phyloP scores from a whole-genome alignment of 2,888 invertebrate genomes.

The Chrysolina haemoptera region DNA sequence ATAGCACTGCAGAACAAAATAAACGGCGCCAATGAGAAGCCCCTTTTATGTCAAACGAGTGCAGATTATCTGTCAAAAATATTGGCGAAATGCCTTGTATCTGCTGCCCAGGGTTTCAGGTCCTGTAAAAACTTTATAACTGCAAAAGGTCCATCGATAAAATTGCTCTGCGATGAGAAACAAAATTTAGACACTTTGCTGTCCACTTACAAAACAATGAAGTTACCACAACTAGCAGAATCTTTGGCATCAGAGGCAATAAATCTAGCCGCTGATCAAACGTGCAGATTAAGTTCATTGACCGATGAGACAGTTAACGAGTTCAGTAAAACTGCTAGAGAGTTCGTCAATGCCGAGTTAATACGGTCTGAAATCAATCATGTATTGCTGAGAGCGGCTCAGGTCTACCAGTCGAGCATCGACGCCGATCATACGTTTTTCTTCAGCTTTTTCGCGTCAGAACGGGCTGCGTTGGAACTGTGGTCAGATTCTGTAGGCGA shows the following conservation, averaged over 20 bases:
- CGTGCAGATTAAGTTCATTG: constrained; percentile 68
- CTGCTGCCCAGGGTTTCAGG: constrained; percentile 68
- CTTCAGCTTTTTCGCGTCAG: constrained; percentile 78
- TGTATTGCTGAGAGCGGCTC: constrained; percentile 80
- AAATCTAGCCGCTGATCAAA: constrained; percentile 73
- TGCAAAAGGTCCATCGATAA: constrained; percentile 56
- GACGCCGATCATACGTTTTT: constrained; percentile 72
- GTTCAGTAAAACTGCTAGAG: constrained; percentile 83
- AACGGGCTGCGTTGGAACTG: constrained; percentile 80
- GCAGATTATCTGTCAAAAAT: constrained; percentile 84
- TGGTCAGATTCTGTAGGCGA: constrained; percentile 84
- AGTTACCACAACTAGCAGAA: constrained; percentile 80
- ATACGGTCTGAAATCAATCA: constrained; percentile 85
- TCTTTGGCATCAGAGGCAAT: constrained; percentile 80
- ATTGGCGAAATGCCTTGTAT: constrained; percentile 79
- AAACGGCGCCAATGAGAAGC: constrained; percentile 71
- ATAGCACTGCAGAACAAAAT: constrained; percentile 80
- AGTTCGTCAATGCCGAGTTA: constrained; percentile 81
- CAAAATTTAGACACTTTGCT: constrained; percentile 58
- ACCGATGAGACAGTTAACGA: constrained; percentile 81
- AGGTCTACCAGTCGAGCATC: constrained; percentile 76
- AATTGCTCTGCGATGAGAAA: constrained; percentile 59
- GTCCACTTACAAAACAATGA: constrained; percentile 76
- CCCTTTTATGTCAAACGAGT: constrained; percentile 69
- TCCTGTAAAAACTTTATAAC: constrained; percentile 60